phyloP scores from a whole-genome alignment of 1,140 invertebrate species.

The Fopius arisanus region DNA sequence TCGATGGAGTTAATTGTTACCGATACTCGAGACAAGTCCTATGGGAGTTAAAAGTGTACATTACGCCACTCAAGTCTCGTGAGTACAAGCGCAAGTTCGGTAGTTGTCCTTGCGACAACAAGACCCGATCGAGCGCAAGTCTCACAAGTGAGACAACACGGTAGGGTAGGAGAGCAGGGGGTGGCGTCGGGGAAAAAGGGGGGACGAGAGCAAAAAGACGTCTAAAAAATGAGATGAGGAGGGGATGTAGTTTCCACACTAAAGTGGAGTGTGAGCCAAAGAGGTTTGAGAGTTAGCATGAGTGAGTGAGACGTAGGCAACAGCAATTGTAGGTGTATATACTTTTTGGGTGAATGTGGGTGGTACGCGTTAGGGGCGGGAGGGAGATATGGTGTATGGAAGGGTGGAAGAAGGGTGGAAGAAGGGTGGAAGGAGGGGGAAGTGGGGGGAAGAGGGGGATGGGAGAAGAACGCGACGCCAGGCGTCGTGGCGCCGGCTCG shows the following conservation, averaged over 20 bases:
- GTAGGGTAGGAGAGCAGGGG: background rate
- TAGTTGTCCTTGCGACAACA: background rate
- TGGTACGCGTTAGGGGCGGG: background rate
- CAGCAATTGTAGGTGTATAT: constrained; percentile 3
- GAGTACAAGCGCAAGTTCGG: background rate
- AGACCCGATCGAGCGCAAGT: background rate
- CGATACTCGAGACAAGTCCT: constrained; percentile 6
- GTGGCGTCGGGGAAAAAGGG: background rate
- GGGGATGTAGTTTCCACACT: background rate
- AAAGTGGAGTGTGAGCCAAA: background rate
- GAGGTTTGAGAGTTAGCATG: background rate
- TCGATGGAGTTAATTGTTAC: background rate
- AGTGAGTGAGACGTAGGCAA: background rate
- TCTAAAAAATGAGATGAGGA: background rate
- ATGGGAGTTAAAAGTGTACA: background rate
- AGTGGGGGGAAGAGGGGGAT: background rate
- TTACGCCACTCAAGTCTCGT: background rate
- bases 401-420: no score
- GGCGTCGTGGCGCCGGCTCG: constrained; percentile 32
- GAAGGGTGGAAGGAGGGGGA: background rate
- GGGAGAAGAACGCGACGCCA: constrained; percentile 17
- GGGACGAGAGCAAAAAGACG: background rate
- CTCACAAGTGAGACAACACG: background rate
- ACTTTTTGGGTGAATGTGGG: background rate
- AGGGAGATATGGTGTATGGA: background rate